A percentile compares a stretch with the other conserved stretches of the same genome.
phyloP scores from a whole-genome alignment of 2,113 vertebrate species.

The Nesoenas mayeri region DNA sequence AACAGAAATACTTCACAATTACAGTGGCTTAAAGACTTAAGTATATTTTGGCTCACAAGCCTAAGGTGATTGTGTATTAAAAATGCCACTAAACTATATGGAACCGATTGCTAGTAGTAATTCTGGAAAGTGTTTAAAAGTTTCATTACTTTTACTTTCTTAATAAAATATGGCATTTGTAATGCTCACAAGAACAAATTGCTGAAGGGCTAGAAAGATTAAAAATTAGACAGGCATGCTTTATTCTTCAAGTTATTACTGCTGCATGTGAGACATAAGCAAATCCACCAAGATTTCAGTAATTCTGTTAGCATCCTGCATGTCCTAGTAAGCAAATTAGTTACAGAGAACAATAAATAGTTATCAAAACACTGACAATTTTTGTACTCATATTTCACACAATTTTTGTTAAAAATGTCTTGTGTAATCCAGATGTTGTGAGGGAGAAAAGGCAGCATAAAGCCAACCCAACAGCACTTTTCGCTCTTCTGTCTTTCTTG shows the following conservation, averaged over 20 bases:
- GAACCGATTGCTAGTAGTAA: not conserved
- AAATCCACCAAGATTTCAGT: not conserved
- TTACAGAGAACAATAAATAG: not conserved
- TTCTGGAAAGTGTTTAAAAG: not conserved
- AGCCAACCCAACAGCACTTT: not conserved
- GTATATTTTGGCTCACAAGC: not conserved
- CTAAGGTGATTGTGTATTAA: not conserved
- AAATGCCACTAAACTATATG: not conserved
- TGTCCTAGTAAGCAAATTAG: not conserved
- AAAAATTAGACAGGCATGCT: not conserved
- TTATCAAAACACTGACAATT: fast-evolving
- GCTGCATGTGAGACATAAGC: not conserved
- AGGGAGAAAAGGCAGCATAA: not conserved
- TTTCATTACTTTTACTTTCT: not conserved
- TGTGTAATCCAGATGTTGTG: not conserved
- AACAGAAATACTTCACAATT: not conserved
- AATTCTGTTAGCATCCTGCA: not conserved
- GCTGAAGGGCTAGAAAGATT: not conserved
- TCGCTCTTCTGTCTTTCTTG: not conserved
- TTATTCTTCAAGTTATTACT: not conserved
- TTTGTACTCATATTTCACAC: not conserved
- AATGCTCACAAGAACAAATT: not conserved
- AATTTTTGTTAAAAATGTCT: not conserved
- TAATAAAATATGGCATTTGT: not conserved
- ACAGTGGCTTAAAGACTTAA: not conserved